These are phyloP conservation scores for Cerceris ruficornis DNA, from an alignment of 2,888 invertebrate species.

Conservation along the genomic window DNA sequence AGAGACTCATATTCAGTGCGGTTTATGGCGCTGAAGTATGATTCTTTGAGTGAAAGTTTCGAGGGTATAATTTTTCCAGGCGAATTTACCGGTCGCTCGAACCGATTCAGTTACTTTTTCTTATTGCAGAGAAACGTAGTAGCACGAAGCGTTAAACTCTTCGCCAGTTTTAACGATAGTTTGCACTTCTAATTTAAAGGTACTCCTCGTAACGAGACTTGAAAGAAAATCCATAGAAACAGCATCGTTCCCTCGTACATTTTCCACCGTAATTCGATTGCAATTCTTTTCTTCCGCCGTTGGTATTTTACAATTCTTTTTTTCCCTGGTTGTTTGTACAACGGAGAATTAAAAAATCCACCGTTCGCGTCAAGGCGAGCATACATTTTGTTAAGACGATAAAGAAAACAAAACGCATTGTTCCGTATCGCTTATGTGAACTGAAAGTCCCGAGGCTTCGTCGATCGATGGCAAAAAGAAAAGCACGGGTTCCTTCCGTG, in stretches of 20 bases:
- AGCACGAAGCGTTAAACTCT: conserved; percentile 2
- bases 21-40: not conserved
- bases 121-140: conserved; percentile 2
- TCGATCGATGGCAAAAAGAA: too few relatives aligned
- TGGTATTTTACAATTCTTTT: too few relatives aligned
- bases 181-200: conserved; percentile 2
- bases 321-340: too few relatives aligned
- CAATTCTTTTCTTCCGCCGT: too few relatives aligned
- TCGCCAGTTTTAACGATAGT: not conserved
- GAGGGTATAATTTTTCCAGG: not conserved
- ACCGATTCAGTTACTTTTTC: conserved; percentile 8
- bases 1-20: not conserved
- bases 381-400: too few relatives aligned
- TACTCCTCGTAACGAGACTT: too few relatives aligned
- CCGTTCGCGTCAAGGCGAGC: too few relatives aligned
- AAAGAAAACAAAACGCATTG: too few relatives aligned
- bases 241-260: not conserved
- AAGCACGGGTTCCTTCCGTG: too few relatives aligned
- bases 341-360: too few relatives aligned
- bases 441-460: too few relatives aligned
- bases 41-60: conserved; percentile 1
- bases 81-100: not conserved
- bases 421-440: too few relatives aligned
- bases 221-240: not conserved
- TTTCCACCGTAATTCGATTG: not conserved